Conservation (phyloP, 2,797 vertebrate genomes). For the Ispidina lecontei region DNA sequence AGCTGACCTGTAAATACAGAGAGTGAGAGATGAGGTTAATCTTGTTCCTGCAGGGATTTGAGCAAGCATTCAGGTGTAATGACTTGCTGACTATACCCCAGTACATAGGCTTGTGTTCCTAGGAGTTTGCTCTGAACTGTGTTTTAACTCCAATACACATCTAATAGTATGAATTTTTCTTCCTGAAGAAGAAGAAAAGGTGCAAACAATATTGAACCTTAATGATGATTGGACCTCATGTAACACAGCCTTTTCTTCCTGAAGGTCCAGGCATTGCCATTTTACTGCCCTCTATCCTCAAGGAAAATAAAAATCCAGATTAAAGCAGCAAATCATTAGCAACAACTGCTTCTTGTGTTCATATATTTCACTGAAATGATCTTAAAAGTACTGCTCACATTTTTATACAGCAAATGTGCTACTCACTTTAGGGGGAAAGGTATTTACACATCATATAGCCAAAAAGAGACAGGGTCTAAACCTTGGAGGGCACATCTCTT, state of each 20-base stretch:
- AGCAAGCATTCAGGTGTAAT: neutral
- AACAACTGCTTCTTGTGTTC: neutral
- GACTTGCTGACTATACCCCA: neutral
- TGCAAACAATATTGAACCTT: neutral
- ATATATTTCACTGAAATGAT: neutral
- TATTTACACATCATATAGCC: neutral
- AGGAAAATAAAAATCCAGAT: neutral
- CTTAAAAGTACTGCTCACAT: neutral
- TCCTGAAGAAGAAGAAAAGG: neutral
- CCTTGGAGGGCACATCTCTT: neutral
- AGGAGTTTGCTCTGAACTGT: neutral
- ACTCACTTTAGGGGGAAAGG: neutral
- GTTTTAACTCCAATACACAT: neutral
- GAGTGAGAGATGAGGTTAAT: neutral
- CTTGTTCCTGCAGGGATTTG: neutral
- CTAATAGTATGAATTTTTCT: neutral
- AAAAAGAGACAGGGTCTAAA: neutral
- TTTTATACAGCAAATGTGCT: neutral
- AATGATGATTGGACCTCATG: neutral
- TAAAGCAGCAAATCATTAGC: neutral
- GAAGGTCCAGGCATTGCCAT: neutral
- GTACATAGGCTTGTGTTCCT: neutral
- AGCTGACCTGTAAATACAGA: conserved; percentile 2
- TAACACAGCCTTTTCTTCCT: neutral
- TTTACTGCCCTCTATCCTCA: neutral